Percentiles rank a stretch among this genome's conserved stretches.
Conservation (phyloP, 1,140 invertebrate species). For the Drosophila ogumai region DNA sequence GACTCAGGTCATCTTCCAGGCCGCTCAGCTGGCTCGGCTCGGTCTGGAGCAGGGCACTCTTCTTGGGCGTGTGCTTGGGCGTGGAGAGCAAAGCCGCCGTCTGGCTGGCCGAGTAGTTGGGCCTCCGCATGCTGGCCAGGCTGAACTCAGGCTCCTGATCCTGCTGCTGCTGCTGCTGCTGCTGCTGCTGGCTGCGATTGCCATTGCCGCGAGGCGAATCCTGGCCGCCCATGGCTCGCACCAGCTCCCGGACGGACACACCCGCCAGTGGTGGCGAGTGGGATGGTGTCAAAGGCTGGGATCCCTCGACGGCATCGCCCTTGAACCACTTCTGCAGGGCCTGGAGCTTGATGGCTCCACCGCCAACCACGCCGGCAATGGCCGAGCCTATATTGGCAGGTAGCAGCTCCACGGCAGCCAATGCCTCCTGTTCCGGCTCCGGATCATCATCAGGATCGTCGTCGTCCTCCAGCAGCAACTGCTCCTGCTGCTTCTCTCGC, state of each 20-base stretch:
- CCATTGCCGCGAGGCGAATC: slow-evolving; percentile 88
- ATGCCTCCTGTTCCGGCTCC: slow-evolving; percentile 27
- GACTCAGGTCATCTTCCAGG: slow-evolving; percentile 71
- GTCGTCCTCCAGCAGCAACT: background rate
- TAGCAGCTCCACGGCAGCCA: slow-evolving; percentile 47
- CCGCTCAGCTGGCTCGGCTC: slow-evolving; percentile 29
- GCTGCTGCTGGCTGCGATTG: slow-evolving; percentile 81
- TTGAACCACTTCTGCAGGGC: slow-evolving; percentile 90
- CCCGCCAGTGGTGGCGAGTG: slow-evolving; percentile 85
- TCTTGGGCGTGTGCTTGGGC: slow-evolving; percentile 77
- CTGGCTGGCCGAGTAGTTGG: slow-evolving; percentile 76
- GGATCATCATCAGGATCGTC: background rate
- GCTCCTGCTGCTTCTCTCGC: slow-evolving; percentile 5
- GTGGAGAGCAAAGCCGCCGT: slow-evolving; percentile 77
- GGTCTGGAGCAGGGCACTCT: slow-evolving; percentile 10
- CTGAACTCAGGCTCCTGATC: slow-evolving; percentile 60
- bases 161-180: slow-evolving; percentile 66
- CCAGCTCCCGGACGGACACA: slow-evolving; percentile 92
- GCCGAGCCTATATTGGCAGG: slow-evolving; percentile 76
- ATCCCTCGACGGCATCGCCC: slow-evolving; percentile 86
- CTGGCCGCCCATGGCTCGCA: slow-evolving; percentile 89
- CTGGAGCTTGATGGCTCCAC: slow-evolving; percentile 87
- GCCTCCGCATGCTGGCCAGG: slow-evolving; percentile 63
- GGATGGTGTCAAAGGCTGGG: slow-evolving; percentile 29
- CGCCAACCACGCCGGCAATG: slow-evolving; percentile 85